Evolutionary conservation across 2,797 vertebrate species (phyloP).

Genomic region (Knipowitschia caucasica): DNA sequence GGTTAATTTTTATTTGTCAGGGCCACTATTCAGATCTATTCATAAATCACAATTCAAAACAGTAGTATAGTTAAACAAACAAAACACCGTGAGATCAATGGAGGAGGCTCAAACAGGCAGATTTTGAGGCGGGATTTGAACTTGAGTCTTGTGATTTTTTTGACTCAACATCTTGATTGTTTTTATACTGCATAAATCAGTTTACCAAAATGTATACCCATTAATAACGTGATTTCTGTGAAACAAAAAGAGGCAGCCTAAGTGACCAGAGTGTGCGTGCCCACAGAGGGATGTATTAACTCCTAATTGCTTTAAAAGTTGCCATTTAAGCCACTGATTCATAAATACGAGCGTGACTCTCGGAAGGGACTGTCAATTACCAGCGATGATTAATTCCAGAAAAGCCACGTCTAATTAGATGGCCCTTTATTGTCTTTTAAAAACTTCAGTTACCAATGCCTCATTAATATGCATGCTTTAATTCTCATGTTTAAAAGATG

Average conservation of each 20-base stretch:
- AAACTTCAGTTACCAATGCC: slow-evolving; percentile 79
- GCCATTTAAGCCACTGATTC: slow-evolving; percentile 83
- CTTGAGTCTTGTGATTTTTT: no score
- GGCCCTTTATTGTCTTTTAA: slow-evolving; percentile 86
- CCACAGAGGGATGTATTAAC: slow-evolving; percentile 41
- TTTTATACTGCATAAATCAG: no score
- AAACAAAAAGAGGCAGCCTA: slow-evolving; percentile 14
- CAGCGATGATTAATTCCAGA: slow-evolving; percentile 87
- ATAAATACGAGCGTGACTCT: slow-evolving; percentile 80
- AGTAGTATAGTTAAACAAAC: no score
- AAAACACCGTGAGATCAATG: no score
- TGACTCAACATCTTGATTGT: no score
- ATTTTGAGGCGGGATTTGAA: no score
- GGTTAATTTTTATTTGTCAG: no score
- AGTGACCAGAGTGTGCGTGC: slow-evolving; percentile 19
- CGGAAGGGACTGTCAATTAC: slow-evolving; percentile 78
- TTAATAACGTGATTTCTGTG: no score
- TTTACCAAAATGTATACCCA: no score
- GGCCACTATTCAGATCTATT: no score
- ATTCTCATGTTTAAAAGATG: slow-evolving; percentile 79
- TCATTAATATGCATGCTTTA: slow-evolving; percentile 87
- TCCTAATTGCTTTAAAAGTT: slow-evolving; percentile 77
- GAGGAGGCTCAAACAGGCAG: no score
- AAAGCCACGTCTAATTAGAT: slow-evolving; percentile 89
- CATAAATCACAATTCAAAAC: no score